Evolutionary conservation across 2,888 invertebrate species (phyloP).

Genomic region (Oligia strigilis): DNA sequence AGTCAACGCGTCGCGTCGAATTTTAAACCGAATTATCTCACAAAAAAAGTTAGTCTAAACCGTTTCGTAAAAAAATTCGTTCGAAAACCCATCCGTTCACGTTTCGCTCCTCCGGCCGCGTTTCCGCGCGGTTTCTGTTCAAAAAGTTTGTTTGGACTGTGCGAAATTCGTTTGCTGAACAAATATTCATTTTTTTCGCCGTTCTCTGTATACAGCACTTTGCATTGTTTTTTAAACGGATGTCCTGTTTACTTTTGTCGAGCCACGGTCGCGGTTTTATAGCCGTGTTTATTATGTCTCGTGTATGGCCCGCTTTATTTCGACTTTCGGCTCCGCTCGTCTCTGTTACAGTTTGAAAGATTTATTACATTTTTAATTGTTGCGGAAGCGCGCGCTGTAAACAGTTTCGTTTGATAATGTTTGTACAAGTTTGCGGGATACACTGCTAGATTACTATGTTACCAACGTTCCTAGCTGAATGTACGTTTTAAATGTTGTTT

Average conservation of each 20-base stretch:
- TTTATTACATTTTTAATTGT: slow-evolving; percentile 72
- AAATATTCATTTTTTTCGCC: slow-evolving; percentile 78
- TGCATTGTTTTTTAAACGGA: slow-evolving; percentile 83
- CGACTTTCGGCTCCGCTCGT: slow-evolving; percentile 64
- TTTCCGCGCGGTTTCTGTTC: slow-evolving; percentile 76
- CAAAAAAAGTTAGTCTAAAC: slow-evolving; percentile 67
- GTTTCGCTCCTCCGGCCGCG: slow-evolving; percentile 66
- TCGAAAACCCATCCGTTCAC: slow-evolving; percentile 72
- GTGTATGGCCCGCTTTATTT: slow-evolving; percentile 68
- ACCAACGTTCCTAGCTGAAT: slow-evolving; percentile 42
- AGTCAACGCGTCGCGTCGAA: slow-evolving; percentile 62
- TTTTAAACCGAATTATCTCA: slow-evolving; percentile 71
- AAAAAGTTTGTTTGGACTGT: slow-evolving; percentile 79
- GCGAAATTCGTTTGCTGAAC: slow-evolving; percentile 80
- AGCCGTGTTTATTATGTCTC: slow-evolving; percentile 74
- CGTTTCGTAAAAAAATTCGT: slow-evolving; percentile 71
- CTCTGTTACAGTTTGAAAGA: slow-evolving; percentile 72
- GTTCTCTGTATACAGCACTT: slow-evolving; percentile 71
- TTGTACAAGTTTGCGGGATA: slow-evolving; percentile 58
- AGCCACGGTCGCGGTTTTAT: slow-evolving; percentile 74
- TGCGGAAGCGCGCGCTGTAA: slow-evolving; percentile 51
- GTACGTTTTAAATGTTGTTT: slow-evolving; percentile 58
- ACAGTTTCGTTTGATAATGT: slow-evolving; percentile 61
- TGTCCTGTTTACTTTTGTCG: slow-evolving; percentile 81
- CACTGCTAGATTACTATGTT: slow-evolving; percentile 56